phyloP scores from a whole-genome alignment of 2,888 invertebrate species.

The Brenthis ino region DNA sequence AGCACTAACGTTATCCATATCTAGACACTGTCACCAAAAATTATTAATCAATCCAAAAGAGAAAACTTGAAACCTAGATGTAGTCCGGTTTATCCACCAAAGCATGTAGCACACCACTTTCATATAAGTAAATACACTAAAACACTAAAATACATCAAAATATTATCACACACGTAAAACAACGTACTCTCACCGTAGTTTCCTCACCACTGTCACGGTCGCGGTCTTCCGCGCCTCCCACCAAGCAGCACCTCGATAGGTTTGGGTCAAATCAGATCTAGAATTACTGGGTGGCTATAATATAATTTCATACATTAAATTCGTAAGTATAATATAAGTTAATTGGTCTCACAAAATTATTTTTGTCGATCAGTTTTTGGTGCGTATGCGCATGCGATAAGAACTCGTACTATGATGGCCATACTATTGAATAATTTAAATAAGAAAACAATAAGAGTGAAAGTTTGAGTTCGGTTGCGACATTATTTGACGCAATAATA shows the following conservation, averaged over 20 bases:
- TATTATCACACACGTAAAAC: conserved; percentile 6
- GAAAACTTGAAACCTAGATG: conserved; percentile 49
- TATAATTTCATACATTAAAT: no score
- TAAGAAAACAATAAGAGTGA: conserved; percentile 34
- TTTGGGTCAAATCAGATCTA: conserved; percentile 7
- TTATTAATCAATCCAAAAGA: conserved; percentile 46
- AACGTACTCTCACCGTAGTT: conserved; percentile 39
- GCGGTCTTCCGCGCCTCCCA: conserved; percentile 35
- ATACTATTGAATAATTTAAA: conserved; percentile 29
- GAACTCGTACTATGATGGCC: background rate
- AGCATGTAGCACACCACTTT: conserved; percentile 42
- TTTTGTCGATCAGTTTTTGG: background rate
- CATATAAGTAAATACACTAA: conserved; percentile 14
- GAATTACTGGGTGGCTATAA: conserved; percentile 3
- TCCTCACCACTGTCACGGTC: conserved; percentile 54
- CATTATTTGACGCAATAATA: conserved; percentile 31
- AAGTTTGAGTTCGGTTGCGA: conserved; percentile 27
- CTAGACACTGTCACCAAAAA: conserved; percentile 46
- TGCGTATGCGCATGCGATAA: conserved; percentile 9
- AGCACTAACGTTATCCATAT: conserved; percentile 45
- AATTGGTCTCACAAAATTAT: no score
- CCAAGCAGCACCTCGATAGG: background rate
- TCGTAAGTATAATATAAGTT: no score
- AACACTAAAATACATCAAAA: conserved; percentile 19
- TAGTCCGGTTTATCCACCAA: conserved; percentile 45